Evolutionary conservation across 2,888 invertebrate genomes (phyloP), one percentile per base, ranked within the genome.

Genomic region (Xanthostigma xanthostigma): DNA sequence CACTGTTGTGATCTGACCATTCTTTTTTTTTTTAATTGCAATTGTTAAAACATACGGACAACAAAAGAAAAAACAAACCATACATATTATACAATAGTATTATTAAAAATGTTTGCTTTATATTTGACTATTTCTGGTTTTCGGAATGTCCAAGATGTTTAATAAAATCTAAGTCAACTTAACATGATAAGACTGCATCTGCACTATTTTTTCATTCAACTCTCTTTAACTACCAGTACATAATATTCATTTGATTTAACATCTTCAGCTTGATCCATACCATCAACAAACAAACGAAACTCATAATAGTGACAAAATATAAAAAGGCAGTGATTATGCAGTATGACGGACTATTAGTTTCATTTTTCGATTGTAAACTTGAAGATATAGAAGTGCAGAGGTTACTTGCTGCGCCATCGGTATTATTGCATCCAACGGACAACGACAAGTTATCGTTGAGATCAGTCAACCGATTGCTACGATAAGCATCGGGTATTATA

Each of bases 281-380:
- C 50, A 65, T 57, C 41, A 65, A 61, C 50, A 68, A 58, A 57
- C 67, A 68, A 8, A 65, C 65, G 51, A 67, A 64, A 39, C 66
- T 64, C 37, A 64, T 66, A 50, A 68, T 64, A 45, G 67, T 67
- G 50, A 66, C 60, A 55, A 67, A 67, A 56, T 68, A 68, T 49
- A 68, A 58, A 54, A 68, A 65, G 40, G 67, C 66, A 33, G 66
- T 64, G 48, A 68, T 54, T 46, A 67, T 56, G 54, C 68, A 68
- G 42, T 61, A 61, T n/a, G 65, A 58, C 52, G 64, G 63, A 53
- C 48, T 53, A 51, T 8, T 48, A 45, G 36, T 50, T 51, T 47
- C 47, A 45, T 38, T 49, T 51, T 36, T 46, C 51, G 38, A 48
- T 33, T 11, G 36, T 37, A 34, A 44, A 37, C 53, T 60, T 50